Evolutionary conservation across 2,888 invertebrate species (phyloP).

Genomic region (Lochmaea capreae): DNA sequence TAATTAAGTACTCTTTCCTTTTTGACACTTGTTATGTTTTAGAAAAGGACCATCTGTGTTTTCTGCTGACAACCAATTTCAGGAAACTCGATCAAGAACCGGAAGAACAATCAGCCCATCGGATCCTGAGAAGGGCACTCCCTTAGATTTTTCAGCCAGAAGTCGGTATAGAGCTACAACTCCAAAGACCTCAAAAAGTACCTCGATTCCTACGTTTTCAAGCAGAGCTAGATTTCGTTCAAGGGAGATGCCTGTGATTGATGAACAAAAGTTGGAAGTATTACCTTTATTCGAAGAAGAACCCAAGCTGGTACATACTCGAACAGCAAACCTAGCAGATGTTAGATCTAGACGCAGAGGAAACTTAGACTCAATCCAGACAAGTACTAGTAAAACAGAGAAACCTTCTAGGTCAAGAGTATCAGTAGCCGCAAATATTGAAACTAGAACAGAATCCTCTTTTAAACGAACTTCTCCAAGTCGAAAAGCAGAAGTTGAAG

Average conservation of each 20-base stretch:
- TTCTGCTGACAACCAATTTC: constrained; percentile 32
- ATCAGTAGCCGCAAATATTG: constrained; percentile 46
- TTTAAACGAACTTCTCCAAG: constrained; percentile 33
- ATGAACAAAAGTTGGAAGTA: constrained; percentile 62
- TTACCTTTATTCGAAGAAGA: constrained; percentile 62
- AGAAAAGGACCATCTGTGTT: constrained; percentile 45
- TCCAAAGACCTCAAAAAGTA: constrained; percentile 10
- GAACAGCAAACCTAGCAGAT: constrained; percentile 6
- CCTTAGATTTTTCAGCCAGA: constrained; percentile 38
- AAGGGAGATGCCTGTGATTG: constrained; percentile 55
- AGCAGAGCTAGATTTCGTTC: constrained; percentile 44
- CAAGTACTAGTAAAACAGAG: constrained; percentile 55
- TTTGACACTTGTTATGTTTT: constrained; percentile 1
- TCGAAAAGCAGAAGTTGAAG: constrained; percentile 51
- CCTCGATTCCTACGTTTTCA: constrained; percentile 1
- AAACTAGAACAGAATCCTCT: constrained; percentile 51
- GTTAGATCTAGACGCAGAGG: constrained; percentile 35
- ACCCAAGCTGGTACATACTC: constrained; percentile 53
- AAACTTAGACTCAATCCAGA: constrained; percentile 48
- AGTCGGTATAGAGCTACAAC: constrained; percentile 19
- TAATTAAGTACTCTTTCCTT: no score
- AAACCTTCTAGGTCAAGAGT: constrained; percentile 29
- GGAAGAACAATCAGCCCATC: constrained; percentile 33
- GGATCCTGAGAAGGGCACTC: constrained; percentile 44
- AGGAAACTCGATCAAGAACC: constrained; percentile 36